Evolutionary conservation across 2,113 vertebrate genomes (phyloP).

Genomic region (Zosterops hypoxanthus): DNA sequence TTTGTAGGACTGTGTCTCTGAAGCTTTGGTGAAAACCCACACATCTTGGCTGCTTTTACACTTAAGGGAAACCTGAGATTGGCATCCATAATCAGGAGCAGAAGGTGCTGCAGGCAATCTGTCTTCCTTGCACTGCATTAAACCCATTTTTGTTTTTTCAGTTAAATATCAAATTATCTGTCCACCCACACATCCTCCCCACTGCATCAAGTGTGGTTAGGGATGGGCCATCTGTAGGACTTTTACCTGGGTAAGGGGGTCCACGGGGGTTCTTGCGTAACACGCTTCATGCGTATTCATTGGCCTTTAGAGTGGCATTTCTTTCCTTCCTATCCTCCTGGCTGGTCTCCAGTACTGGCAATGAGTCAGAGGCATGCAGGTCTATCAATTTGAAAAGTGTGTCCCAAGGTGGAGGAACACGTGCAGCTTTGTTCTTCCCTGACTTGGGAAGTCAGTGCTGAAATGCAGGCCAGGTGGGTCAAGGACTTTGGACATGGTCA

Average conservation of each 20-base stretch:
- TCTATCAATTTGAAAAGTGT: slow-evolving; percentile 2
- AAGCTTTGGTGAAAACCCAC: neutral
- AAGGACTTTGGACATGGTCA: neutral
- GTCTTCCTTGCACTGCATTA: slow-evolving; percentile 42
- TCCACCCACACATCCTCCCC: slow-evolving; percentile 48
- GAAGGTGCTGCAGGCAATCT: slow-evolving; percentile 55
- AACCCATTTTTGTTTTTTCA: slow-evolving; percentile 43
- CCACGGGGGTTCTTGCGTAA: slow-evolving; percentile 57
- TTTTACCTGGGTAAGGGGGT: slow-evolving; percentile 19
- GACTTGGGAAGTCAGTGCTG: neutral
- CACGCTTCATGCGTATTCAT: neutral
- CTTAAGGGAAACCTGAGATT: slow-evolving; percentile 44
- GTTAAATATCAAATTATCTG: slow-evolving; percentile 58
- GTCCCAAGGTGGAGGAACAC: neutral
- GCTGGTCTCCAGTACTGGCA: slow-evolving; percentile 19
- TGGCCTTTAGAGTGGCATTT: slow-evolving; percentile 57
- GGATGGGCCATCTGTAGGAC: slow-evolving; percentile 53
- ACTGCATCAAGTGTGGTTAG: neutral
- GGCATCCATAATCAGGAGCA: slow-evolving; percentile 61
- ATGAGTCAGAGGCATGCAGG: slow-evolving; percentile 44
- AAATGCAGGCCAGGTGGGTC: neutral
- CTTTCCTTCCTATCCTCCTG: slow-evolving; percentile 23
- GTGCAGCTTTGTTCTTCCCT: neutral
- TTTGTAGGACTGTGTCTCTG: neutral
- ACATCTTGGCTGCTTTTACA: slow-evolving; percentile 10